Conservation (phyloP, 2,888 invertebrate species). For the Napeogenes sylphis region DNA sequence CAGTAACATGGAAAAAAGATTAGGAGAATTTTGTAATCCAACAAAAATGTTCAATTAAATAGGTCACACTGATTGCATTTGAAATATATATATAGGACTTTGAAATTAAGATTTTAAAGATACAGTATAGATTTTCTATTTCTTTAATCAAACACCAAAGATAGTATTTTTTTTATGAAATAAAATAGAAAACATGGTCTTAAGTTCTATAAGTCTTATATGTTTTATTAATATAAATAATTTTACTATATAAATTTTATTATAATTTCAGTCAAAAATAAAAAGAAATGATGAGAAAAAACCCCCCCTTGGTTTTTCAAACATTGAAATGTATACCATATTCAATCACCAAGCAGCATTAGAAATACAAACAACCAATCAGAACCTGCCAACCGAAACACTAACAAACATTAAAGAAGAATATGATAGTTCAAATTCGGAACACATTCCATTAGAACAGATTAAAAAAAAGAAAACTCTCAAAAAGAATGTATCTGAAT, state of each 20-base stretch:
- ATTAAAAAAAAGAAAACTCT: constrained; percentile 19
- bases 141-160: no score
- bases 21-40: no score
- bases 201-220: no score
- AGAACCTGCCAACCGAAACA: constrained; percentile 24
- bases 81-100: no score
- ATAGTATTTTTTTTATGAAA: no score
- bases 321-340: constrained; percentile 33
- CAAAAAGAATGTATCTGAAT: constrained; percentile 18
- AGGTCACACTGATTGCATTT: no score
- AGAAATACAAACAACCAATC: constrained; percentile 10
- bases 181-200: no score
- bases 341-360: constrained; percentile 29
- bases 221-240: neutral
- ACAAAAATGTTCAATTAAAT: no score
- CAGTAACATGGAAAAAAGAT: no score
- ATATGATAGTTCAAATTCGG: constrained; percentile 42
- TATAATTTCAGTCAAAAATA: constrained; percentile 19
- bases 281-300: constrained; percentile 14
- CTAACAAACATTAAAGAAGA: constrained; percentile 49
- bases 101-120: no score
- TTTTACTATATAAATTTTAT: constrained; percentile 3
- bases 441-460: constrained; percentile 39
- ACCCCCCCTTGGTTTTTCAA: constrained; percentile 16
- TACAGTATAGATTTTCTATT: no score